Evolutionary conservation across 2,113 vertebrate species (phyloP).

Genomic region (Prunella fulvescens): DNA sequence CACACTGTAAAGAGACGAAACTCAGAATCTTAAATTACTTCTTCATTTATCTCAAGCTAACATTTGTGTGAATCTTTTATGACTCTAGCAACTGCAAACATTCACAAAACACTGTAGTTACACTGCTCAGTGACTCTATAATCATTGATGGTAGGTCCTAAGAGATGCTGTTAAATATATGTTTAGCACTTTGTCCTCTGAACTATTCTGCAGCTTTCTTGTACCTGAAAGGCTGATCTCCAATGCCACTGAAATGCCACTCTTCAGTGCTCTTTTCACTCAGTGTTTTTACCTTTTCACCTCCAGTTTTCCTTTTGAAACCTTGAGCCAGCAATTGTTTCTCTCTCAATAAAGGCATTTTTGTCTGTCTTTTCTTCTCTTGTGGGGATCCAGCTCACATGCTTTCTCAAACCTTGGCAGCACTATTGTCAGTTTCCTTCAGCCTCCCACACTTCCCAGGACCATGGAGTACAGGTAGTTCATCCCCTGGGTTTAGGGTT

Average conservation of each 20-base stretch:
- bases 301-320: neutral
- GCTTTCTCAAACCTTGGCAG: neutral
- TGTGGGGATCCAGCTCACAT: neutral
- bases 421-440: neutral
- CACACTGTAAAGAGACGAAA: neutral
- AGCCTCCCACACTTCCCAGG: neutral
- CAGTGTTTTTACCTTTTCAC: neutral
- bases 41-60: neutral
- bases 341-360: neutral
- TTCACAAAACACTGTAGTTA: neutral
- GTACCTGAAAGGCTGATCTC: neutral
- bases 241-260: neutral
- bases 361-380: neutral
- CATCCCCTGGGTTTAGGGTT: neutral
- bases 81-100: neutral
- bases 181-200: neutral
- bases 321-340: neutral
- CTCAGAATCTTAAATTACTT: neutral
- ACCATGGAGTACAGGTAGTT: accelerated
- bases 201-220: neutral
- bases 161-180: neutral
- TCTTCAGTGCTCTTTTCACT: neutral
- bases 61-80: neutral
- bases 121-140: neutral
- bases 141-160: neutral